Evolutionary conservation across 2,888 invertebrate genomes (phyloP).

Genomic region (Morpho deidamia): DNA sequence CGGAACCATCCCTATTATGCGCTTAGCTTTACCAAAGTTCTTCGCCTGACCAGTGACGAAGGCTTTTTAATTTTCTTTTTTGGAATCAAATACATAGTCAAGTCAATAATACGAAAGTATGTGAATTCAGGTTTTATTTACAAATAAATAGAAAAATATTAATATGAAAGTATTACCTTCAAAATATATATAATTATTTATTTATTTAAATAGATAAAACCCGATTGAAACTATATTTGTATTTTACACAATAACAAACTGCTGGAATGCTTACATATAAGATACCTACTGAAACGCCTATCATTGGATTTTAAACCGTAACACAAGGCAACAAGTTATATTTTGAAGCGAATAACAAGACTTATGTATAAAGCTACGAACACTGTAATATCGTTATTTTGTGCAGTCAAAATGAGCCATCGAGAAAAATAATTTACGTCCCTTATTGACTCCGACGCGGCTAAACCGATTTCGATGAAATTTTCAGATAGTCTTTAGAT

Average conservation of each 20-base stretch:
- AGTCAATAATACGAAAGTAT: too few species aligned
- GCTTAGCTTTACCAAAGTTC: too few species aligned
- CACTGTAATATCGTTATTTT: constrained; percentile 58
- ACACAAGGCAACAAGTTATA: constrained; percentile 26
- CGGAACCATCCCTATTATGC: too few species aligned
- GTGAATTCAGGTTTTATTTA: too few species aligned
- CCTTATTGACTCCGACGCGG: too few species aligned
- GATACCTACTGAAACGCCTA: constrained; percentile 31
- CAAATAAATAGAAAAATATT: not conserved
- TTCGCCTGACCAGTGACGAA: too few species aligned
- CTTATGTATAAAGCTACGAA: constrained; percentile 61
- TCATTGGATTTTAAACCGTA: constrained; percentile 32
- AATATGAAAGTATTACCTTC: too few species aligned
- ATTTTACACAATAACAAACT: constrained; percentile 26
- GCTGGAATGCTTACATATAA: constrained; percentile 68
- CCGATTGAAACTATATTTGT: not conserved
- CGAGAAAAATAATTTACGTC: not conserved
- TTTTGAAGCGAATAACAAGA: constrained; percentile 32
- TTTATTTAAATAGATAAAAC: constrained; percentile 2
- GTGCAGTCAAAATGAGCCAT: constrained; percentile 43
- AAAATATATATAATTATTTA: too few species aligned
- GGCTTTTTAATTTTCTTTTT: too few species aligned
- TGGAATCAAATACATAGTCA: too few species aligned
- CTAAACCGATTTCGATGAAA: too few species aligned
- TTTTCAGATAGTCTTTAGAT: too few species aligned